Evolutionary conservation across 2,888 invertebrate genomes (phyloP).

Genomic region (Melitaea athalia): DNA sequence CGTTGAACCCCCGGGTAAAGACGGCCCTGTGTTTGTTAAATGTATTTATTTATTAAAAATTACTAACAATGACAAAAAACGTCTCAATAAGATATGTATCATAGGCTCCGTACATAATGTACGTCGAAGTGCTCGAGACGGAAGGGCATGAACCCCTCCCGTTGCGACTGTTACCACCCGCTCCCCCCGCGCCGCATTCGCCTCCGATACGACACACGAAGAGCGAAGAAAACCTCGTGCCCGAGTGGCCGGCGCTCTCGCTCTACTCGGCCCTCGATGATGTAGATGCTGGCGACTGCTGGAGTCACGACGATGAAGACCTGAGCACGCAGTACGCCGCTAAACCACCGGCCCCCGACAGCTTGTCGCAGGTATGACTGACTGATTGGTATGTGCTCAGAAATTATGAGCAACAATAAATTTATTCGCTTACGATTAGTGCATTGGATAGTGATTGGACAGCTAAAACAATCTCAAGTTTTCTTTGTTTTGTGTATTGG

Average conservation of each 20-base stretch:
- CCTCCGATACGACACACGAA: conserved; percentile 92
- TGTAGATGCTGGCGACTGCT: conserved; percentile 85
- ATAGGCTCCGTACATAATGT: conserved; percentile 97
- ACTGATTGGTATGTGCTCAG: neutral
- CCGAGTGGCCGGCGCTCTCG: conserved; percentile 79
- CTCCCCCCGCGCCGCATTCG: conserved; percentile 87
- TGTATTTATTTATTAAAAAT: too few relatives aligned
- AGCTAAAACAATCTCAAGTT: too few relatives aligned
- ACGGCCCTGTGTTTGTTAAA: too few relatives aligned
- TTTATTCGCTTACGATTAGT: too few relatives aligned
- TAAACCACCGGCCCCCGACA: conserved; percentile 69
- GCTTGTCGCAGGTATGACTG: conserved; percentile 89
- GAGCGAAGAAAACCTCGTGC: conserved; percentile 94
- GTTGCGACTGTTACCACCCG: conserved; percentile 90
- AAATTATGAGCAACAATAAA: too few relatives aligned
- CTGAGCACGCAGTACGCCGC: conserved; percentile 77
- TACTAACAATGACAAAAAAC: neutral
- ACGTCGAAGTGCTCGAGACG: conserved; percentile 96
- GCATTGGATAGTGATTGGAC: too few relatives aligned
- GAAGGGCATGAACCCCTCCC: conserved; percentile 91
- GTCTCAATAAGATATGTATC: conserved; percentile 9
- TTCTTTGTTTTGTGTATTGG: too few relatives aligned
- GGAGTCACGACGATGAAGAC: conserved; percentile 99
- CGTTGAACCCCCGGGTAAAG: too few relatives aligned
- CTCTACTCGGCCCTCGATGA: conserved; percentile 70